These are phyloP conservation scores for Drosophila orosa DNA, from an alignment of 1,140 invertebrate genomes.

Conservation along the genomic window DNA sequence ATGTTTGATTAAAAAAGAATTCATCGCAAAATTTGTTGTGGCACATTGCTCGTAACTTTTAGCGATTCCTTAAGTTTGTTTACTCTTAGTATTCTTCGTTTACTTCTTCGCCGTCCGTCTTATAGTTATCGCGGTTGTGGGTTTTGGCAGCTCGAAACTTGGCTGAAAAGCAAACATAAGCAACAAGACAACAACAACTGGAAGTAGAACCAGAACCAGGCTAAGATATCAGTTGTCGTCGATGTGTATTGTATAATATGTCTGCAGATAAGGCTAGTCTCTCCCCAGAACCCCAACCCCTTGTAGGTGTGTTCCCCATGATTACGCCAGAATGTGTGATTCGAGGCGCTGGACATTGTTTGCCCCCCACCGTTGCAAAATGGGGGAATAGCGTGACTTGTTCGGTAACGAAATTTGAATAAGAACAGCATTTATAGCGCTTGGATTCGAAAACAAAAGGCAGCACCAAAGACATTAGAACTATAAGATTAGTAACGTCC, in stretches of 20 bases:
- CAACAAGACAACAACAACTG: conserved; percentile 9
- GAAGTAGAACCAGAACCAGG: neutral
- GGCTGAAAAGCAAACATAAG: conserved; percentile 55
- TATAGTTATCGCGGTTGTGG: conserved; percentile 36
- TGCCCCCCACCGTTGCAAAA: conserved; percentile 2
- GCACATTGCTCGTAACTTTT: conserved; percentile 42
- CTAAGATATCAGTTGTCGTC: conserved; percentile 39
- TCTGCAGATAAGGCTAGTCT: conserved; percentile 30
- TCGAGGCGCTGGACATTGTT: conserved; percentile 23
- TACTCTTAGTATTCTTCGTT: neutral
- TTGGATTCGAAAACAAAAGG: conserved; percentile 27
- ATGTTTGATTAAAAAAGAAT: conserved; percentile 80
- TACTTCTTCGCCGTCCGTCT: conserved; percentile 8
- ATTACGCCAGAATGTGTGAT: conserved; percentile 45
- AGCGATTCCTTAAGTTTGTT: conserved; percentile 43
- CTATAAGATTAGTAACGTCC: too few relatives aligned
- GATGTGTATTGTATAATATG: conserved; percentile 62
- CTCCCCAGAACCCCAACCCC: conserved; percentile 2
- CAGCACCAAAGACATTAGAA: too few relatives aligned
- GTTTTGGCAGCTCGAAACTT: conserved; percentile 36
- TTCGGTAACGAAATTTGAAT: conserved; percentile 45
- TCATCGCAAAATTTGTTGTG: conserved; percentile 69
- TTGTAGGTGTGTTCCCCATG: conserved; percentile 36
- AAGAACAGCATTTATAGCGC: conserved; percentile 18
- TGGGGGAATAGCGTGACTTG: conserved; percentile 47